These are phyloP conservation scores for Acronicta leporina DNA, from an alignment of 2,888 invertebrate species.

Conservation along the genomic window DNA sequence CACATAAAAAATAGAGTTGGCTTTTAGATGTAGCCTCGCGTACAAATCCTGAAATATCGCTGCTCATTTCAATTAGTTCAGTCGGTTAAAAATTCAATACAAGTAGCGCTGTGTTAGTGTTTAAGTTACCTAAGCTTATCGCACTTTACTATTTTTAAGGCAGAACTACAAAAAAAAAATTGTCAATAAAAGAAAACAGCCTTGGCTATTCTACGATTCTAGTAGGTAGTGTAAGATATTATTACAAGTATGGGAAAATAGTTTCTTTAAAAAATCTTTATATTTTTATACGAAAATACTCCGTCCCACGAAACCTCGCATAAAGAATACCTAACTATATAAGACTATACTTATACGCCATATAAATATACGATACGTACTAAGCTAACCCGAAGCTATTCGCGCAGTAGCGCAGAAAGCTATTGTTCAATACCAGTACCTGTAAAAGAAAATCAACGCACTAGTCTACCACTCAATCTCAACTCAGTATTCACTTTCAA, in stretches of 20 bases:
- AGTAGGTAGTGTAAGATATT: too few species aligned
- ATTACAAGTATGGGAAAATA: too few species aligned
- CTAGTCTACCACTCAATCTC: background rate
- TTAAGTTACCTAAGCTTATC: conserved; percentile 4
- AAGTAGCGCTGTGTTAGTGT: conserved; percentile 15
- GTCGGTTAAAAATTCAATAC: conserved; percentile 48
- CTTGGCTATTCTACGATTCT: too few species aligned
- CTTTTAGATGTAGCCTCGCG: conserved; percentile 54
- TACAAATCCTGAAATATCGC: conserved; percentile 59
- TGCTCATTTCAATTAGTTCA: conserved; percentile 59
- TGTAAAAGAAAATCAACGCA: background rate
- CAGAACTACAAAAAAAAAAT: background rate
- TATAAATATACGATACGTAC: too few species aligned
- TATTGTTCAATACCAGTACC: background rate
- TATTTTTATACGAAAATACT: too few species aligned
- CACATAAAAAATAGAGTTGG: conserved; percentile 60
- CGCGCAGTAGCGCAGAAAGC: background rate
- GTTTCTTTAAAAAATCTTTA: too few species aligned
- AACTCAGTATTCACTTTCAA: background rate
- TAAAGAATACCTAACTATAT: too few species aligned
- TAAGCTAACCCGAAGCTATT: background rate
- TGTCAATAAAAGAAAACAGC: too few species aligned
- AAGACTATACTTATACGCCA: too few species aligned
- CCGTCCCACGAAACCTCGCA: too few species aligned
- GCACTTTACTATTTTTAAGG: conserved; percentile 10